Conservation (phyloP, 2,888 invertebrate species). For the Lamellibrachia columna region DNA sequence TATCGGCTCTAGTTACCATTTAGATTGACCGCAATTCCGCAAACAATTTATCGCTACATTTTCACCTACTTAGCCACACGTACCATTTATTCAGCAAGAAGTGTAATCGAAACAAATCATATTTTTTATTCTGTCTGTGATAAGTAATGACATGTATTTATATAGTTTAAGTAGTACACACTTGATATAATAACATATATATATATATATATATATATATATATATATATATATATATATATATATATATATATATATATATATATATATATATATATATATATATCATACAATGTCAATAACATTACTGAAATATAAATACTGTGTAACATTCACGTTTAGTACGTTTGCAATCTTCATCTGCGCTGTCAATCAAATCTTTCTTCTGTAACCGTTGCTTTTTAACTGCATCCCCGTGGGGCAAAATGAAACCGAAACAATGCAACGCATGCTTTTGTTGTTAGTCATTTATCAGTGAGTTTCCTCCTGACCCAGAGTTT, state of each 20-base stretch:
- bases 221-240: neutral
- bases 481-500: neutral
- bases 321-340: neutral
- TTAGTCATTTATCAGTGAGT: neutral
- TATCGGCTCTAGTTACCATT: slow-evolving; percentile 1
- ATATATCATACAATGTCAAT: neutral
- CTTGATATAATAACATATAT: neutral
- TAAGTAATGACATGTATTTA: neutral
- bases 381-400: neutral
- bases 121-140: neutral
- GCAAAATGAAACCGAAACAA: neutral
- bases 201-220: neutral
- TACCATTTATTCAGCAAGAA: neutral
- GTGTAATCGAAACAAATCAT: neutral
- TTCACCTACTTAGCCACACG: neutral
- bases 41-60: neutral
- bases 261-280: neutral
- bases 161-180: neutral
- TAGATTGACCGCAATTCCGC: slow-evolving; percentile 8
- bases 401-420: neutral
- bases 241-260: neutral
- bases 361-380: neutral
- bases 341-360: neutral
- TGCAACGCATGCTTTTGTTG: neutral
- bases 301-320: neutral